Evolutionary conservation across 2,113 vertebrate genomes (phyloP), one percentile per base, ranked within the genome.

Genomic region (Gobiocypris rarus): DNA sequence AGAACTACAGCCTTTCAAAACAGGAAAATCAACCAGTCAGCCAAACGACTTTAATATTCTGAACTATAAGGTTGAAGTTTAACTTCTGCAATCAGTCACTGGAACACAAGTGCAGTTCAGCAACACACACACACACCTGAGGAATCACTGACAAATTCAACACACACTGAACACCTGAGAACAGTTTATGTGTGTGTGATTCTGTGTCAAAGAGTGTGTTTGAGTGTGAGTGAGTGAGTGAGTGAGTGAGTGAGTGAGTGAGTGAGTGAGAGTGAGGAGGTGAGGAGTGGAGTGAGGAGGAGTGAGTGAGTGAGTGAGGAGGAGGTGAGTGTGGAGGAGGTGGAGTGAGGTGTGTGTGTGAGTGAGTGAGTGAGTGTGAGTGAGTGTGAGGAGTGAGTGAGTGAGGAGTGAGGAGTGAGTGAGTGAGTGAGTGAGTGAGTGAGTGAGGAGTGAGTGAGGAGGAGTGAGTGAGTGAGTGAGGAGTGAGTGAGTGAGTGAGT

Each of bases 341-440:
- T 1, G n/a, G 22, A 24, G 28, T 31, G 28, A 31, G 28, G 28
- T 2, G 28, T 1, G 28, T 31, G 28, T 31, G 28, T 31, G 28
- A 31, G 28, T 31, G 28, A 31, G 28, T 2, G 22, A 24, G 38
- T 43, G 54, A 61, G 52, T 48, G 52, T 24, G 48, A 13, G 10
- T 17, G 58, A 69, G 63, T 50, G 13, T 15, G 34, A n/a, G 0
- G 34, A 38, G 34, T 4, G 48, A 14, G 48, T 50, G 3, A 15
- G 73, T 15, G 73, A 54, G n/a, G n/a, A n/a, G n/a, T n/a, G n/a
- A n/a, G n/a, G 81, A 61, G 38, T 59, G 84, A 79, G 22, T 63
- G 58, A 52, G n/a, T 41, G 38, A 83, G 78, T 54, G 82, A 73
- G 45, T 82, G 79, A 56, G 63, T 82, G 38, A 69, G 38, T 54